Percentiles rank a stretch among this genome's conserved stretches.
Evolutionary conservation across 1,140 invertebrate genomes (phyloP).

Genomic region (Sarcophaga peregrina): DNA sequence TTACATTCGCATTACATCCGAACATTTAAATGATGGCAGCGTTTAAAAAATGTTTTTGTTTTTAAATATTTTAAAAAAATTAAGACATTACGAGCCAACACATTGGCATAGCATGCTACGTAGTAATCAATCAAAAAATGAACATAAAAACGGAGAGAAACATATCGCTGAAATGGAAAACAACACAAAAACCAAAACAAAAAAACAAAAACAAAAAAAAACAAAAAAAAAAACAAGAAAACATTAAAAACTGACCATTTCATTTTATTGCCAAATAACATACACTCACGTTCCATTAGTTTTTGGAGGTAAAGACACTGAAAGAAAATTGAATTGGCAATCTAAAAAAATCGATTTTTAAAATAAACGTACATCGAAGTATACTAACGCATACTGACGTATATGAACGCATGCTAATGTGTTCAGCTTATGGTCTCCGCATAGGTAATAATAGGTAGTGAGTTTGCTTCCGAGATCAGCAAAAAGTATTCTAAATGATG

Average conservation of each 20-base stretch:
- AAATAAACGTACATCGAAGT: no score
- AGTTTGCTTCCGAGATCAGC: no score
- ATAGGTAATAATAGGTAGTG: no score
- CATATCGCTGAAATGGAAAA: no score
- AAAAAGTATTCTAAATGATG: no score
- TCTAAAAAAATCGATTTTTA: no score
- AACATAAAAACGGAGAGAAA: no score
- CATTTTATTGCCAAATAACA: background rate
- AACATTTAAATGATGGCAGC: background rate
- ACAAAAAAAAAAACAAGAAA: background rate
- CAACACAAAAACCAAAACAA: no score
- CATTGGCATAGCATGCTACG: background rate
- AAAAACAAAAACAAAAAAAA: background rate
- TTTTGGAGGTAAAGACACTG: background rate
- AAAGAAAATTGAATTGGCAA: background rate
- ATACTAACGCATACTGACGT: no score
- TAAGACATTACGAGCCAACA: background rate
- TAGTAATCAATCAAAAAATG: background rate
- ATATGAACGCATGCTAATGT: no score
- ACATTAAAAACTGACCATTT: background rate
- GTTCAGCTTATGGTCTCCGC: no score
- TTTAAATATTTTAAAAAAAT: background rate
- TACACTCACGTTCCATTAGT: background rate
- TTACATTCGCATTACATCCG: slow-evolving; percentile 1
- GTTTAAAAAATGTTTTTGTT: background rate